Conservation (phyloP, 2,797 vertebrate genomes). For the Tadarida brasiliensis region DNA sequence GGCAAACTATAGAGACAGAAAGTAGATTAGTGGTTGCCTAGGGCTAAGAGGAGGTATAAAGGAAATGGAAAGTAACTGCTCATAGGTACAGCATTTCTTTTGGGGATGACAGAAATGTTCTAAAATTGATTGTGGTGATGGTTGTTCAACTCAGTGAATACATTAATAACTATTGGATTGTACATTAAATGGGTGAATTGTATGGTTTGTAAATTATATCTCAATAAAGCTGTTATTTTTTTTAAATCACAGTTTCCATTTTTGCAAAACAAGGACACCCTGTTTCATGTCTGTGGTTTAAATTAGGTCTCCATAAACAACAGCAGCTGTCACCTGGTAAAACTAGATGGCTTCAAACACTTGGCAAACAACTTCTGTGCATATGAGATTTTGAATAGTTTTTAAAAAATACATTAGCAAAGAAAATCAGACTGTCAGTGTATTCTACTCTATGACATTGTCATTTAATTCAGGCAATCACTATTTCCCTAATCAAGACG, state of each 20-base stretch:
- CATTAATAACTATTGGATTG: neutral
- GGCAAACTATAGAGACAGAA: slow-evolving; percentile 17
- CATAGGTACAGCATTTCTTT: neutral
- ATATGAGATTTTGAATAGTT: slow-evolving; percentile 39
- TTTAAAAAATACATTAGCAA: slow-evolving; percentile 37
- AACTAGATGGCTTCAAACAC: slow-evolving; percentile 65
- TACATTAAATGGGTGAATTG: slow-evolving; percentile 24
- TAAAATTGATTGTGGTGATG: slow-evolving; percentile 29
- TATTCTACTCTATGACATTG: slow-evolving; percentile 55
- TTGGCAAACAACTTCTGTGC: slow-evolving; percentile 66
- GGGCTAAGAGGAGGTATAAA: neutral
- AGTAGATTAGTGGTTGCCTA: neutral
- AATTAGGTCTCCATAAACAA: slow-evolving; percentile 66
- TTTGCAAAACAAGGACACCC: slow-evolving; percentile 66
- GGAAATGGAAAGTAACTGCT: slow-evolving; percentile 50
- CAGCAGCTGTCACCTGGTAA: slow-evolving; percentile 67
- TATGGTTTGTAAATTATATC: slow-evolving; percentile 46
- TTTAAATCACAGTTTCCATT: slow-evolving; percentile 18
- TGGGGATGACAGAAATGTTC: slow-evolving; percentile 35
- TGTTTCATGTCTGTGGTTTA: slow-evolving; percentile 73
- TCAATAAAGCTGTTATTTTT: slow-evolving; percentile 39
- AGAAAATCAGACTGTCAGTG: slow-evolving; percentile 31
- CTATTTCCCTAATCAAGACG: slow-evolving; percentile 73
- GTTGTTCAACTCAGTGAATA: neutral
- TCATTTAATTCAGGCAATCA: slow-evolving; percentile 78